Evolutionary conservation across 2,113 vertebrate genomes (phyloP).

Genomic region (Thomomys bottae): DNA sequence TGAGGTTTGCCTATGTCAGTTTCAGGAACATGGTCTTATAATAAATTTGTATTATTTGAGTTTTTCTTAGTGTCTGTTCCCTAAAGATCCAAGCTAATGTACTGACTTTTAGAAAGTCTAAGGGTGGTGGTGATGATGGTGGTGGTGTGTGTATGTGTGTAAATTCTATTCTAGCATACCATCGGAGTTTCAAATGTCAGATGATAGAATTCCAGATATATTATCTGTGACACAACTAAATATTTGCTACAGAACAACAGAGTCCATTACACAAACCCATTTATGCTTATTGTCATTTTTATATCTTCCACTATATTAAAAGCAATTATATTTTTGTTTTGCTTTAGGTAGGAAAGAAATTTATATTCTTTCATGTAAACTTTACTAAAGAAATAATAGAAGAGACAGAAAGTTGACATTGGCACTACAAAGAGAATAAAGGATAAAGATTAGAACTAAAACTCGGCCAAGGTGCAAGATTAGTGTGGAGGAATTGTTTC

Average conservation of each 20-base stretch:
- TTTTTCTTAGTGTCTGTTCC: neutral
- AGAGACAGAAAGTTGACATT: neutral
- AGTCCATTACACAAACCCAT: conserved; percentile 21
- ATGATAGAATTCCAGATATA: conserved; percentile 8
- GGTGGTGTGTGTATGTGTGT: neutral
- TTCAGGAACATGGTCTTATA: conserved; percentile 6
- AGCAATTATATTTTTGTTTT: conserved; percentile 19
- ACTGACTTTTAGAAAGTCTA: neutral
- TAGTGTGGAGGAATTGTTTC: neutral
- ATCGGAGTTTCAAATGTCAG: conserved; percentile 19
- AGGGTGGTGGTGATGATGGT: neutral
- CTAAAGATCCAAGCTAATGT: neutral
- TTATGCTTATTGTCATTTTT: neutral
- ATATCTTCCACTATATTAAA: neutral
- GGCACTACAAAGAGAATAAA: conserved; percentile 4
- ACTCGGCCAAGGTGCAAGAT: neutral
- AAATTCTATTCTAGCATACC: neutral
- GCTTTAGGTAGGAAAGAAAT: neutral
- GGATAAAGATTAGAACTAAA: neutral
- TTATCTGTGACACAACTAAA: conserved; percentile 32
- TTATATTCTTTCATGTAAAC: conserved; percentile 8
- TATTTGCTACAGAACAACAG: neutral
- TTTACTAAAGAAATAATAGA: conserved; percentile 34
- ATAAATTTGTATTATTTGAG: conserved; percentile 2
- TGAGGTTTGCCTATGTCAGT: neutral